Base-by-base conservation (phyloP, 1,140 invertebrate genomes). In the Orchesella cincta region DNA sequence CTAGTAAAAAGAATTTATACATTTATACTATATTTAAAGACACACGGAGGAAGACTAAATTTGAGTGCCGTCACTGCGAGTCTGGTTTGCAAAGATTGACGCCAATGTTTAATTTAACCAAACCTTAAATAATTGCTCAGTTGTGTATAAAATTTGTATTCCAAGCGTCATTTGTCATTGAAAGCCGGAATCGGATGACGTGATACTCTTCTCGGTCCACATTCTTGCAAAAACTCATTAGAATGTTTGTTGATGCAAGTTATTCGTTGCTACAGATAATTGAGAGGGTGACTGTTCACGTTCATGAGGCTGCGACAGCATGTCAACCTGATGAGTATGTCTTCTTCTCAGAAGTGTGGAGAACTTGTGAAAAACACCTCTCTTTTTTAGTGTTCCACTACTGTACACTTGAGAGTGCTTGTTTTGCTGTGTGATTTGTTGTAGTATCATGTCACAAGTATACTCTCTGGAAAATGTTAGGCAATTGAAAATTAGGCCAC, bases 321-420 rank as follows among this genome's bases (percentile, higher is more conserved):
- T 12, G 29, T 31, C 14, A n/a, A n/a, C n/a, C n/a, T 29, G 62
- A 67, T 31, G 62, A 33, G 8, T 14, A 18, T 57, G 62, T 31
- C 28, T 67, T 33, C 62, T 29, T 29, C 62, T 29, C 8, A 67
- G n/a, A 31, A 67, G 62, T 29, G 62, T 67, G 1, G 62, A 67
- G 33, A 67, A 67, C 23, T 67, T 67, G 23, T 67, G 62, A 31
- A 67, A 67, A 8, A 73, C 34, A 23, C 71, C 71, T 73, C 39
- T 73, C 23, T 46, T 73, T 26, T 73, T 73, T 26, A 39, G 39
- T n/a, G 39, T 51, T 18, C 26, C 23, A 3, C 8, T 39, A 14
- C 39, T 28, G 35, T 73, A 23, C 14, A 26, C 71, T 35, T 29
- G 8, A 2, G 71, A 12, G 5, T 14, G 57, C 3, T 71, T 71